Evolutionary conservation across 2,797 vertebrate species (phyloP).

Genomic region (Eulemur mongoz): DNA sequence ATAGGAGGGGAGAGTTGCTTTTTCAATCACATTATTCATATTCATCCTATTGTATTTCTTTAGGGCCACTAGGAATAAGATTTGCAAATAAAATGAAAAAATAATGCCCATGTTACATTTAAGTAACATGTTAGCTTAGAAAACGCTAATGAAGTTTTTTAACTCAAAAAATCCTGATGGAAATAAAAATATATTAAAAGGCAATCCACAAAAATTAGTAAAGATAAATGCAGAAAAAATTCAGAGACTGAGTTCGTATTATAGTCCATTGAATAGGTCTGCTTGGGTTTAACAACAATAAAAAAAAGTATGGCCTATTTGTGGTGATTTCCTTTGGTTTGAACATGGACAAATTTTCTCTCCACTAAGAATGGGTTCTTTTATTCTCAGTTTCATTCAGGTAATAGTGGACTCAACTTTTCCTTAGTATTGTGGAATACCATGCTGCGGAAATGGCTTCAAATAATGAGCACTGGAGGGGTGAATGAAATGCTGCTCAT

Average conservation of each 20-base stretch:
- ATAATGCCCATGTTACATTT: not conserved
- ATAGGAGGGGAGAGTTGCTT: not conserved
- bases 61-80: slow-evolving; percentile 9
- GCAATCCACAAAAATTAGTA: slow-evolving; percentile 63
- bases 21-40: slow-evolving; percentile 29
- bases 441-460: slow-evolving; percentile 87
- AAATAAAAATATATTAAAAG: slow-evolving; percentile 56
- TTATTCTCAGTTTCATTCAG: slow-evolving; percentile 86
- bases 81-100: slow-evolving; percentile 62
- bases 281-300: slow-evolving; percentile 77
- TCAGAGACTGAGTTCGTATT: slow-evolving; percentile 70
- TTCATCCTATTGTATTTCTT: slow-evolving; percentile 46
- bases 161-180: not conserved
- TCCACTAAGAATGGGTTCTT: slow-evolving; percentile 83
- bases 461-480: slow-evolving; percentile 84
- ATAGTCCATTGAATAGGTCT: slow-evolving; percentile 80
- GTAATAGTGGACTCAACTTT: slow-evolving; percentile 84
- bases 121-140: not conserved
- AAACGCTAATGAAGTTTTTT: slow-evolving; percentile 75
- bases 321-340: slow-evolving; percentile 83
- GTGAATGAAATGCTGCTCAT: slow-evolving; percentile 85
- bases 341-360: slow-evolving; percentile 81
- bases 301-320: slow-evolving; percentile 76
- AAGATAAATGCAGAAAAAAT: slow-evolving; percentile 62
- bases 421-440: slow-evolving; percentile 82